Base-by-base conservation (phyloP, 2,888 invertebrate species). In the Cerceris rybyensis region DNA sequence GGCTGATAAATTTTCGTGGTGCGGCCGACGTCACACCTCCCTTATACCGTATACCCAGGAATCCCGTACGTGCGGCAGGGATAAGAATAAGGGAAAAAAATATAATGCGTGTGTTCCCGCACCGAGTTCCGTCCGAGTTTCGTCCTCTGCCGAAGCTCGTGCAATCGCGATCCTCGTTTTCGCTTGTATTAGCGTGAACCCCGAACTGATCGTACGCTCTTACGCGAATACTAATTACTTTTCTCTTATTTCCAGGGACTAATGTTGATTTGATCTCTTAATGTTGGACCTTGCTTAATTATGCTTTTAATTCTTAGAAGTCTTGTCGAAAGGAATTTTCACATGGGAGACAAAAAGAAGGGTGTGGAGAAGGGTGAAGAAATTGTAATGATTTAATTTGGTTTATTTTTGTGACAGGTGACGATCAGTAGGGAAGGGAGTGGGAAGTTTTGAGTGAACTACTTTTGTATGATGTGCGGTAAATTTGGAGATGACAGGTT, bases 1-100 rank as follows among this genome's bases (percentile, higher is more conserved):
- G 81, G 77, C 79, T 81, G 83, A 84, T 83, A 81, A 84, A 81
- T 83, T 78, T 80, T 80, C 79, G 69, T 49, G 82, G 71, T 76
- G 66, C 83, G 66, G 78, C 68, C 80, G 78, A 76, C 78, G 83
- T 83, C 81, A 82, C 83, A 81, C 80, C 80, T 83, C 70, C 76
- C 80, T 83, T 82, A 75, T 71, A 59, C 69, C 70, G 72, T 70
- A 75, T 65, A 71, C 66, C 64, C 72, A 70, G 78, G 81, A 81
- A 82, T 81, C 76, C 71, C 58, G 74, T 70, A 61, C 54, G 68
- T 70, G 70, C 61, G 67, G 66, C 64, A 41, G 52, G 60, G 67
- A 70, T 70, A 69, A 72, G 71, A 70, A 69, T 59, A 75, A 76
- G 59, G 55, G 65, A 28, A 74, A 60, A 76, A 80, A 69, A 65